Evolutionary conservation across 1,140 invertebrate species (phyloP), one percentile per base, ranked within the genome.

Genomic region (Penaeus japonicus): DNA sequence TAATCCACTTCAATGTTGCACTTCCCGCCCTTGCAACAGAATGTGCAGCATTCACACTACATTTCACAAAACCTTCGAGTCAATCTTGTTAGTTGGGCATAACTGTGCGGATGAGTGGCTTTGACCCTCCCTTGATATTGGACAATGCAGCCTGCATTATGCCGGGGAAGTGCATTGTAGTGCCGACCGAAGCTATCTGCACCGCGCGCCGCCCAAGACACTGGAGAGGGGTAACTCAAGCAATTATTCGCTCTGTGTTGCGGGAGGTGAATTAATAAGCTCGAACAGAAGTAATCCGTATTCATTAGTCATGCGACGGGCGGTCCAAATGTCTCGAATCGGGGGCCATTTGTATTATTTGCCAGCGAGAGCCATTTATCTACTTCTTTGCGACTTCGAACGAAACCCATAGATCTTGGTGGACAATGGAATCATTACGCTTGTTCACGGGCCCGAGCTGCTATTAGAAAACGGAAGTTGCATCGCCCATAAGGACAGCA

Each of bases 351-450:
- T 39, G 39, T 39, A 39, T 39, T 39, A 39, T 39, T 39, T 39
- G 39, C 39, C 39, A 39, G 39, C 4, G 12, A 39, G 39, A 39
- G 39, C 39, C 39, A 39, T 39, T 39, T 39, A 39, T 39, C 39
- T 39, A 39, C 39, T 39, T 39, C 39, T 39, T 39, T 39, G 82
- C 47, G 70, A 84, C 70, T 84, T 73, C 75, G 82, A 75, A 70
- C 82, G 82, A 65, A 47, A 53, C 65, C 65, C 82, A 84, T 84
- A 84, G 30, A 84, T 84, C 82, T 84, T 54, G 39, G 62, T 53
- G 82, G 82, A 84, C 82, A 84, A 84, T 84, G 65, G 82, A 84
- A 70, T 84, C 82, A 84, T 84, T 84, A 84, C 57, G 82, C 82
- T 75, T 53, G 59, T 73, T 73, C 82, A 73, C 75, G 62, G 62